A percentile compares a stretch with the other conserved stretches of the same genome.
These are phyloP conservation scores for Tigriopus californicus DNA, from an alignment of 2,888 invertebrate genomes.

Conservation along the genomic window DNA sequence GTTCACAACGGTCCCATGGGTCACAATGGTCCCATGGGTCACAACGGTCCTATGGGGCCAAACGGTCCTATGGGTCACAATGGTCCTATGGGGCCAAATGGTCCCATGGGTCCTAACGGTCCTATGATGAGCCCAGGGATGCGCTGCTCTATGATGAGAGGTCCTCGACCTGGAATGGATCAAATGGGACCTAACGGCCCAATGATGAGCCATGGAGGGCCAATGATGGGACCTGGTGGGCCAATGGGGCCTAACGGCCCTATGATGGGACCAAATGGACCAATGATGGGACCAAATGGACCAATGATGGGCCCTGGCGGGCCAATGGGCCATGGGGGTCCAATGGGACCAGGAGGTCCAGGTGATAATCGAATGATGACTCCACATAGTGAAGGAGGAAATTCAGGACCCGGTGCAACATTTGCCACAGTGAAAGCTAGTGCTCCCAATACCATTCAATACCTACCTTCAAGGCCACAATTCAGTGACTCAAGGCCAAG, in stretches of 20 bases:
- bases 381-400: not conserved
- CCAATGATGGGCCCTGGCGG: constrained; percentile 18
- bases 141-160: constrained; percentile 12
- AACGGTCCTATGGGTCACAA: constrained; percentile 23
- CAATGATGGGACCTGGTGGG: not conserved
- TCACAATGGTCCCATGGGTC: constrained; percentile 23
- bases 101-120: constrained; percentile 18
- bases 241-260: constrained; percentile 8
- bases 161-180: constrained; percentile 2
- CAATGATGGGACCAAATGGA: constrained; percentile 19
- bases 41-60: constrained; percentile 28
- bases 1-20: constrained; percentile 18
- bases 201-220: not conserved
- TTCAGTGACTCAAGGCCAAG: constrained; percentile 46
- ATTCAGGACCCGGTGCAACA: constrained; percentile 39
- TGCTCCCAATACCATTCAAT: constrained; percentile 94
- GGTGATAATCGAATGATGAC: constrained; percentile 13
- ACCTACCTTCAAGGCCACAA: constrained; percentile 85
- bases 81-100: constrained; percentile 25
- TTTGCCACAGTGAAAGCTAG: constrained; percentile 78
- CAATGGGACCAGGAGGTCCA: constrained; percentile 19
- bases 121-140: constrained; percentile 18
- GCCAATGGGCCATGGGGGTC: constrained; percentile 18
- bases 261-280: constrained; percentile 14
- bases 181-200: constrained; percentile 14